Base-by-base conservation (phyloP, 1,140 invertebrate species). In the Drosophila obscura region DNA sequence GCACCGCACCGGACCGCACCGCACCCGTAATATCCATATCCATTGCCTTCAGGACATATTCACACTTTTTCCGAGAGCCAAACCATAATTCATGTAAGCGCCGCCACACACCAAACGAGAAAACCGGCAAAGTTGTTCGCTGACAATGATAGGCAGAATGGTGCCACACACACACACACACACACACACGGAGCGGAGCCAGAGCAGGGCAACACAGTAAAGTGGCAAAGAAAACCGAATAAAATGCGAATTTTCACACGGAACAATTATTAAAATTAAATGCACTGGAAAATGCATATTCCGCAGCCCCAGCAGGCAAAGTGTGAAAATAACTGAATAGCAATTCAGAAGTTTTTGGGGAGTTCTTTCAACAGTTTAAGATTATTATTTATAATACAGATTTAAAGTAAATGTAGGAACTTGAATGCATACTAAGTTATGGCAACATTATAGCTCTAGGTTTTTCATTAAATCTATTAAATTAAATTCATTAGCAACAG, bases 221-320 rank as follows among this genome's bases (percentile, higher is more conserved):
- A 41, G 31, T 28, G 35, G 11, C 11, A 39, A 39, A 13, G 35
- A 39, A 39, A 39, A 39, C 35, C 11, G 11, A 39, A 39, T 39
- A 39, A 39, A 39, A 39, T 39, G 35, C 35, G 35, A 39, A 13
- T 39, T 39, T 39, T 39, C 35, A 39, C 56, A 6, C 11, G n/a
- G 15, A 19, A 59, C 71, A 68, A 68, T 77, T 74, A 74, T 74
- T 52, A 43, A 55, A 48, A 74, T 68, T 63, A 74, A 74, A 74
- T 67, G 68, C 69, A 63, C 48, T 19, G 65, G 72, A 77, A 74
- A 74, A 64, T 64, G 39, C 72, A 52, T 56, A 60, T 68, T 35
- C 22, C 22, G 0, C 22, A 46, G 19, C 19, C 65, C 67, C 41
- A 35, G 68, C 55, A 28, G 69, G 43, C 4, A 49, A 31, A 35